phyloP scores from a whole-genome alignment of 2,888 invertebrate species.

The Oxycera nigricornis region DNA sequence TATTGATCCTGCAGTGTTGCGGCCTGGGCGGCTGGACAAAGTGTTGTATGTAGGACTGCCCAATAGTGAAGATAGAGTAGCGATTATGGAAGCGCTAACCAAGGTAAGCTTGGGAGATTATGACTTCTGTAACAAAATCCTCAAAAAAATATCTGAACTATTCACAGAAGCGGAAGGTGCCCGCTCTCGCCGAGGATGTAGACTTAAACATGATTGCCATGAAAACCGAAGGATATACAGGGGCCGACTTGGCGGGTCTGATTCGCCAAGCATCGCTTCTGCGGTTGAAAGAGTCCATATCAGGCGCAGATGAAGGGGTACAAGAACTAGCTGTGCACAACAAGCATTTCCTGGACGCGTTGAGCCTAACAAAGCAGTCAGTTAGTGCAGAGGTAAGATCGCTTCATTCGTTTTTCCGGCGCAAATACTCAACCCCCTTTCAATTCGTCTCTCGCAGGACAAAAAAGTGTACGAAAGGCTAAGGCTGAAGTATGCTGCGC shows the following conservation, averaged over 20 bases:
- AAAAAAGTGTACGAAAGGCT: constrained; percentile 78
- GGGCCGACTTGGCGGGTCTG: constrained; percentile 91
- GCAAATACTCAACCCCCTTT: constrained; percentile 38
- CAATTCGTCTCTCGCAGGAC: constrained; percentile 65
- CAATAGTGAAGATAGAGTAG: constrained; percentile 76
- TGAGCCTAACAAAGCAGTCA: constrained; percentile 84
- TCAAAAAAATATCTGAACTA: neutral
- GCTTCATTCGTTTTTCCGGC: neutral
- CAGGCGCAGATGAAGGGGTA: constrained; percentile 61
- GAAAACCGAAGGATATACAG: constrained; percentile 81
- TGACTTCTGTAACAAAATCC: constrained; percentile 3
- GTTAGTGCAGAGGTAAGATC: constrained; percentile 74
- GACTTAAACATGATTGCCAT: constrained; percentile 74
- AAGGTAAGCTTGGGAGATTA: constrained; percentile 66
- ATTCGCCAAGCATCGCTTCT: constrained; percentile 86
- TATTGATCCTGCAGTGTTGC: constrained; percentile 91
- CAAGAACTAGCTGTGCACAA: constrained; percentile 69
- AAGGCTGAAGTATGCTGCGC: constrained; percentile 69
- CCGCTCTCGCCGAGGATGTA: constrained; percentile 78
- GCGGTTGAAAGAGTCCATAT: constrained; percentile 79
- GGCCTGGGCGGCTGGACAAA: constrained; percentile 88
- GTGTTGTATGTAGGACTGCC: constrained; percentile 92
- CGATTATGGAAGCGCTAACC: constrained; percentile 88
- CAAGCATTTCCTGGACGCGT: constrained; percentile 79
- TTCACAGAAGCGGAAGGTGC: constrained; percentile 78